Conservation (phyloP, 2,113 vertebrate genomes). For the Sminthopsis crassicaudata region DNA sequence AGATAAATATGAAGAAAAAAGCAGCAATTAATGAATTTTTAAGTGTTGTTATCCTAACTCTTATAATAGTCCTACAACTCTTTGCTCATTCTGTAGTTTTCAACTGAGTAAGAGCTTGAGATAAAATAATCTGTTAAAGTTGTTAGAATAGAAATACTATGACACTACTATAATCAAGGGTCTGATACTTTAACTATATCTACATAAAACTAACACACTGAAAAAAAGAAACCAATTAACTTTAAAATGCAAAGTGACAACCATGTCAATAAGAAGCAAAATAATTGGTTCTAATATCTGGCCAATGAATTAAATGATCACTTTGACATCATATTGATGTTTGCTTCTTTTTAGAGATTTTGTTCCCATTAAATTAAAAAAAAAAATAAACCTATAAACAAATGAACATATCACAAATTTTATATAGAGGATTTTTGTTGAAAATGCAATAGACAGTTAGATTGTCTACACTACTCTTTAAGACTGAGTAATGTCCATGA, state of each 20-base stretch:
- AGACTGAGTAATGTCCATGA: not conserved
- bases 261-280: not conserved
- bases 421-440: not conserved
- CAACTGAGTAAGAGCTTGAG: not conserved
- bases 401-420: slow-evolving; percentile 1
- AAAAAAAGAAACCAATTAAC: slow-evolving; percentile 27
- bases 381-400: slow-evolving; percentile 30
- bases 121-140: not conserved
- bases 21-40: not conserved
- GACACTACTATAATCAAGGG: not conserved
- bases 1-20: not conserved
- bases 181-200: not conserved
- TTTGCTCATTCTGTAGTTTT: not conserved
- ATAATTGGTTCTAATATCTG: slow-evolving; percentile 12
- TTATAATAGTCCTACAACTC: not conserved
- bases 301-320: slow-evolving; percentile 13
- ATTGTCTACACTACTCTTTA: not conserved
- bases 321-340: slow-evolving; percentile 9
- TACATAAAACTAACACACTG: not conserved
- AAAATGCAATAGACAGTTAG: not conserved
- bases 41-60: not conserved
- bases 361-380: slow-evolving; percentile 33
- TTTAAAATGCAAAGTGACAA: not conserved
- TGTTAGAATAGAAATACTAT: not conserved
- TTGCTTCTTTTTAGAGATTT: slow-evolving; percentile 19